A percentile compares a stretch with the other conserved stretches of the same genome.
Evolutionary conservation across 1,140 invertebrate species (phyloP).

Genomic region (Pissodes strobi): DNA sequence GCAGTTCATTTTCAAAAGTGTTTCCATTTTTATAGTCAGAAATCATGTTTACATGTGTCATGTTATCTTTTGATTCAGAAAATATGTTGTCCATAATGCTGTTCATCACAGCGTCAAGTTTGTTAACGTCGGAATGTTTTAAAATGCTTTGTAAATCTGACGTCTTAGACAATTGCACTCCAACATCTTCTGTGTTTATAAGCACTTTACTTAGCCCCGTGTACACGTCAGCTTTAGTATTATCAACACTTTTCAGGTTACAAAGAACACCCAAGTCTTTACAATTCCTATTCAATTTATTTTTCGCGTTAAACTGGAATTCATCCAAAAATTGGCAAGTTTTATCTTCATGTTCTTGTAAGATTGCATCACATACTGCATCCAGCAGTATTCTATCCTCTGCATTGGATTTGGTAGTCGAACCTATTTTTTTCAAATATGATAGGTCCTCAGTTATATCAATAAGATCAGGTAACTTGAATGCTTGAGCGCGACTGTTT

Average conservation of each 20-base stretch:
- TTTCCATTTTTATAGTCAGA: too few relatives aligned
- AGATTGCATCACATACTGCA: constrained; percentile 25
- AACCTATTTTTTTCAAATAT: constrained; percentile 3
- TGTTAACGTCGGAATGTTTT: background rate
- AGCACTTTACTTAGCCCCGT: background rate
- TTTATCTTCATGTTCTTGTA: constrained; percentile 21
- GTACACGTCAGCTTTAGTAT: background rate
- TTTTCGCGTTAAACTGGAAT: background rate
- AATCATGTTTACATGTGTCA: too few relatives aligned
- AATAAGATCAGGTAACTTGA: constrained; percentile 6
- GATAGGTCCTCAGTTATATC: constrained; percentile 12
- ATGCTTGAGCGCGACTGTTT: background rate
- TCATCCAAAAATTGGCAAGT: background rate
- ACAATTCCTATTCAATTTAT: background rate
- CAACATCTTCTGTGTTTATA: constrained; percentile 9
- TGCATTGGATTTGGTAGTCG: background rate
- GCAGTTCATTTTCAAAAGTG: too few relatives aligned
- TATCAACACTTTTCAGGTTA: background rate
- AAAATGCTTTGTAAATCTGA: background rate
- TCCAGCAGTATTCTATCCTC: constrained; percentile 19
- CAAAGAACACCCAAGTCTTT: background rate
- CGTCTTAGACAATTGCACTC: background rate
- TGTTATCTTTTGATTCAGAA: constrained; percentile 1
- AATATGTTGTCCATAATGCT: constrained; percentile 10
- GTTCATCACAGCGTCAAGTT: background rate